phyloP scores from a whole-genome alignment of 2,113 vertebrate genomes.

The Cariama cristata region DNA sequence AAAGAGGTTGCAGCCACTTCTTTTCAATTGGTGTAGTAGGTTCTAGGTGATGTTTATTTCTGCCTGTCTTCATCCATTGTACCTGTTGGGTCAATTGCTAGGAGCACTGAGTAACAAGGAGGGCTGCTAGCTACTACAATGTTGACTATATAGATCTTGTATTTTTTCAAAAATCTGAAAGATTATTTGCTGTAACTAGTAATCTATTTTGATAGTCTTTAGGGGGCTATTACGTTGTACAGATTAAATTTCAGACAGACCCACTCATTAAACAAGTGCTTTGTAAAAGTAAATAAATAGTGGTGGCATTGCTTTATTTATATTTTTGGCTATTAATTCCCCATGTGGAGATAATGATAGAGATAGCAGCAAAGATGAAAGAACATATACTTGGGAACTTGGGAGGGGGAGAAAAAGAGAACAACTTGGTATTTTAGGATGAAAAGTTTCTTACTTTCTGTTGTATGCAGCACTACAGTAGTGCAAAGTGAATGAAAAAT shows the following conservation, averaged over 20 bases:
- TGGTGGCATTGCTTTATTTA: not conserved
- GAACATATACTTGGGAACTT: not conserved
- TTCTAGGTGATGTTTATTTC: not conserved
- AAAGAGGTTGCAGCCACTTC: not conserved
- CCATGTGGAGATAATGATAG: not conserved
- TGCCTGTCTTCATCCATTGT: not conserved
- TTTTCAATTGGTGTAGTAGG: not conserved
- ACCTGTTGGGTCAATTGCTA: not conserved
- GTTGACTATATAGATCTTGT: not conserved
- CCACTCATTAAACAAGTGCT: not conserved
- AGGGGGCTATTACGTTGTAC: not conserved
- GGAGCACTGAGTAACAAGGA: not conserved
- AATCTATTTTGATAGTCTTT: not conserved
- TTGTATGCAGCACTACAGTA: not conserved
- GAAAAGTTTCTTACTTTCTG: not conserved
- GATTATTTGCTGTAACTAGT: not conserved
- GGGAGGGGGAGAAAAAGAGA: not conserved
- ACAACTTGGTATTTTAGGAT: not conserved
- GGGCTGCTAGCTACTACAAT: not conserved
- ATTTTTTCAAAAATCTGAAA: not conserved
- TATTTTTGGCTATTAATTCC: not conserved
- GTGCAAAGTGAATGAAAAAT: not conserved
- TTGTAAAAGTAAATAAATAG: not conserved
- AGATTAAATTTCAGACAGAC: not conserved
- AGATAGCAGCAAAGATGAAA: not conserved